A percentile compares a stretch with the other conserved stretches of the same genome.
Evolutionary conservation across 2,797 vertebrate species (phyloP).

Genomic region (Clangula hyemalis): DNA sequence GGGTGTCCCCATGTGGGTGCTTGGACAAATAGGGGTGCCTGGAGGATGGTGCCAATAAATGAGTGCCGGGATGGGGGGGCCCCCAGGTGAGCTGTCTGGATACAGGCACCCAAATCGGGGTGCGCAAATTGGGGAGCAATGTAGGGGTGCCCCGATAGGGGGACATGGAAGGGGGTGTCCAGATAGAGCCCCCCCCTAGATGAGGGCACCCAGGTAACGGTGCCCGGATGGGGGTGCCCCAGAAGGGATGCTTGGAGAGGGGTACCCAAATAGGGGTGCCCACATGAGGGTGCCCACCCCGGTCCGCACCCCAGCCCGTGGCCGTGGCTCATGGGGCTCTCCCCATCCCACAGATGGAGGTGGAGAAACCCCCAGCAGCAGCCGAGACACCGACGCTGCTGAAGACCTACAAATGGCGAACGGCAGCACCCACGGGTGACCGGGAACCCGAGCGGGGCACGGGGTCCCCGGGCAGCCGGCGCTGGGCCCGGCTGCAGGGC

Average conservation of each 20-base stretch:
- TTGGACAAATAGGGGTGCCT: neutral
- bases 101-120: neutral
- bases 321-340: accelerated
- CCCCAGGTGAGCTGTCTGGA: neutral
- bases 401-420: conserved; percentile 88
- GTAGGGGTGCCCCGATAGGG: neutral
- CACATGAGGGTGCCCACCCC: neutral
- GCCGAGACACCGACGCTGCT: conserved; percentile 66
- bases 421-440: conserved; percentile 63
- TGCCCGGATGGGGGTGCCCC: neutral
- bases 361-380: neutral
- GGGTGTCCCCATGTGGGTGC: neutral
- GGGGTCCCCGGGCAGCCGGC: conserved; percentile 52
- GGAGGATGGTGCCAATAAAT: too few relatives aligned
- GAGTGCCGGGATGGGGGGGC: neutral
- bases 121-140: neutral
- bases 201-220: neutral
- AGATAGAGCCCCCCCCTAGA: too few relatives aligned
- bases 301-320: neutral
- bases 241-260: neutral
- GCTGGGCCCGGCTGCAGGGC: conserved; percentile 83
- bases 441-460: conserved; percentile 35
- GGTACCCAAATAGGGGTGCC: neutral
- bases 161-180: neutral
- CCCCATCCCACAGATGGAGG: conserved; percentile 13